Base-by-base conservation (phyloP, 2,113 vertebrate genomes). In the Sus scrofa region DNA sequence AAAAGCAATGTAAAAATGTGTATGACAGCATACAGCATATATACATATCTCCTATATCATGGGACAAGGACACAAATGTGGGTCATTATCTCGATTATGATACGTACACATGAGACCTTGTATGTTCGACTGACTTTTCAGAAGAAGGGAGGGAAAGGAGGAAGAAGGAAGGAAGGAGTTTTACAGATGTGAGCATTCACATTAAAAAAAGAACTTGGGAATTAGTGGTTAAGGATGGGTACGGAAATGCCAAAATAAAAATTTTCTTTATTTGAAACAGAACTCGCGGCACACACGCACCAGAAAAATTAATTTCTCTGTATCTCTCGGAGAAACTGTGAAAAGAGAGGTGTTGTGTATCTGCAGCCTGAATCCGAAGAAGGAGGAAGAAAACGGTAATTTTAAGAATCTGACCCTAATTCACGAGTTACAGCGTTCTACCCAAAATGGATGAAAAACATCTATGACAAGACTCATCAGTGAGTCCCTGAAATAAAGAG, bases 401-500 rank as follows among this genome's bases (percentile, higher is more conserved):
- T 98, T 98, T 97, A 98, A 98, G 98, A 97, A 96, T 97, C 96
- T 98, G 97, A 95, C 93, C 97, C 89, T 84, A 9, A 77, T 92
- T 89, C 73, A 81, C 2, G 63, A 97, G 87, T 96, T 89, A 95
- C 68, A 19, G 92, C 95, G 95, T 96, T 98, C 89, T 85, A 77
- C 62, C 39, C 82, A 74, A 98, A 98, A 94, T 12, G 92, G 89
- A 94, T 94, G 11, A 94, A 96, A 96, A 96, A 74, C 62, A 86
- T 65, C 90, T 97, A 96, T 96, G 92, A 97, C 92, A 94, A 97
- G 89, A 98, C 90, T 98, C 97, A 98, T 98, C 98, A 97, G 95
- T 97, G 96, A 97, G 92, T 95, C 94, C 68, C 97, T 98, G 96
- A 98, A 98, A 98, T 98, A 97, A 98, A 98, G 96, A 98, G 96